Evolutionary conservation across 2,797 vertebrate species (phyloP).

Genomic region (Alectoris magna): DNA sequence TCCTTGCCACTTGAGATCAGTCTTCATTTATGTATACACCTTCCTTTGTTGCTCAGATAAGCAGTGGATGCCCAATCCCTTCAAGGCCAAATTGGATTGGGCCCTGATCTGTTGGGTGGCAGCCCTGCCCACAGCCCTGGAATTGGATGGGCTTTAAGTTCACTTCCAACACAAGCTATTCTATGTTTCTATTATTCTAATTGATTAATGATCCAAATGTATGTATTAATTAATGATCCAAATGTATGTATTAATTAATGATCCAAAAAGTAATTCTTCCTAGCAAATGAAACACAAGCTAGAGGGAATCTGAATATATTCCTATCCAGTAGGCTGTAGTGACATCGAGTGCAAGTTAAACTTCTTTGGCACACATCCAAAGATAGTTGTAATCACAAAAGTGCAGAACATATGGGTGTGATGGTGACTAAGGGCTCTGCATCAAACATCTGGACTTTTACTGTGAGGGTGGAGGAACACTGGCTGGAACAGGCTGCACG

Average conservation of each 20-base stretch:
- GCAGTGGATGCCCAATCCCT: not conserved
- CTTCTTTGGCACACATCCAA: not conserved
- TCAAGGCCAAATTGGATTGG: not conserved
- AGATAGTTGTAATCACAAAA: not conserved
- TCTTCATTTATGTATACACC: not conserved
- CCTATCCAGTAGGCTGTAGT: not conserved
- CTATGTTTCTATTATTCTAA: not conserved
- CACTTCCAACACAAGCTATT: not conserved
- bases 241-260: too few relatives aligned
- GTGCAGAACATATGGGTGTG: not conserved
- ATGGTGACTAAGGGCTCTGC: not conserved
- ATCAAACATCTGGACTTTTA: not conserved
- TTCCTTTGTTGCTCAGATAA: not conserved
- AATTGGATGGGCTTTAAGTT: not conserved
- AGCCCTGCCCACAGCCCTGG: not conserved
- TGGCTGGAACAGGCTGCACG: not conserved
- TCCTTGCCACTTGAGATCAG: not conserved
- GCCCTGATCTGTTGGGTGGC: not conserved
- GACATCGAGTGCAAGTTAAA: not conserved
- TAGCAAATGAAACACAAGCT: not conserved
- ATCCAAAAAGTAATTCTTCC: not conserved
- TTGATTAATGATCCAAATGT: too few relatives aligned
- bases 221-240: too few relatives aligned
- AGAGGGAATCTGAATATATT: not conserved
- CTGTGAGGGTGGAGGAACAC: not conserved